A percentile compares a stretch with the other conserved stretches of the same genome.
Conservation (phyloP, 2,888 invertebrate genomes). For the Lumbricus terrestris region DNA sequence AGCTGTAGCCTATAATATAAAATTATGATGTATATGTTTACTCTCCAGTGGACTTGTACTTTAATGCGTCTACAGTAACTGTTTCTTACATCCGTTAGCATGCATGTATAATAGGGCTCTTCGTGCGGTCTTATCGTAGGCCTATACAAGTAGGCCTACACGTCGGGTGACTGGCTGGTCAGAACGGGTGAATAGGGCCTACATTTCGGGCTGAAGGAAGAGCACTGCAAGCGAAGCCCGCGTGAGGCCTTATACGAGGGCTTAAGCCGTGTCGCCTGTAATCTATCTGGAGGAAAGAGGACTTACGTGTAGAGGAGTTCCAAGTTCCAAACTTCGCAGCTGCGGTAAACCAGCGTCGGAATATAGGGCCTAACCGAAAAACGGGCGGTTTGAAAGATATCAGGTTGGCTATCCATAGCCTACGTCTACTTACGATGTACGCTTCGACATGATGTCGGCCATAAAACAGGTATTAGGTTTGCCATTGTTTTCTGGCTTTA, state of each 20-base stretch:
- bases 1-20: too few species aligned
- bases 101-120: not conserved
- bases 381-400: not conserved
- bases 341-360: not conserved
- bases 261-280: not conserved
- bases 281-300: not conserved
- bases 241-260: not conserved
- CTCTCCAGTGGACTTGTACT: too few species aligned
- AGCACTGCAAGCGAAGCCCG: not conserved
- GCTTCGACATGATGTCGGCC: not conserved
- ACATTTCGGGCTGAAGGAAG: not conserved
- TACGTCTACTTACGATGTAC: too few species aligned
- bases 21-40: not conserved
- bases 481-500: too few species aligned
- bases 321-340: too few species aligned
- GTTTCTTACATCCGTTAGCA: not conserved
- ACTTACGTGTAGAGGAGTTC: too few species aligned
- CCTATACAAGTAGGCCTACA: not conserved
- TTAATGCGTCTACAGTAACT: not conserved
- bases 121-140: not conserved
- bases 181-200: not conserved
- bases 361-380: not conserved
- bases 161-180: not conserved
- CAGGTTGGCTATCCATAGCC: too few species aligned
- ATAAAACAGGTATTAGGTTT: too few species aligned